Conservation (phyloP, 2,797 vertebrate species). For the Cetoscarus ocellatus region DNA sequence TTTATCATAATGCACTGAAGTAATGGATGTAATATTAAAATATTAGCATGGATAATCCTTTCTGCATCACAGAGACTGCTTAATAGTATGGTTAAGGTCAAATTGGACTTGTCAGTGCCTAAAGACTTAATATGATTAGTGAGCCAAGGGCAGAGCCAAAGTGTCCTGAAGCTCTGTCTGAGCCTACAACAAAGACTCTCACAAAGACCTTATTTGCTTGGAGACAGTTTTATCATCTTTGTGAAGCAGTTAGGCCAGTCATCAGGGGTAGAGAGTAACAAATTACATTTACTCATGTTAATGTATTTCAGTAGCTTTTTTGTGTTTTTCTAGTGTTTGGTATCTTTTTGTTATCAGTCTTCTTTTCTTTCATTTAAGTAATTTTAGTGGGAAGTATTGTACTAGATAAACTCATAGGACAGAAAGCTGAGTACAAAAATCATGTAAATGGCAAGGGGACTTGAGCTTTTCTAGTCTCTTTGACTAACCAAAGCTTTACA, state of each 20-base stretch:
- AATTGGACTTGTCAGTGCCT: slow-evolving; percentile 36
- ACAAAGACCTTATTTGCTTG: slow-evolving; percentile 16
- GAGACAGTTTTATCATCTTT: slow-evolving; percentile 6
- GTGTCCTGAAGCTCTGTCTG: neutral
- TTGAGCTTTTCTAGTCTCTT: no score
- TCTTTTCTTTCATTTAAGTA: no score
- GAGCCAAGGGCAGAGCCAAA: slow-evolving; percentile 23
- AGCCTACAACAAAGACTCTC: slow-evolving; percentile 4
- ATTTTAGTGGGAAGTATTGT: no score
- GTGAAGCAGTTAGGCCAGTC: slow-evolving; percentile 6
- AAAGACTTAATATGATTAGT: slow-evolving; percentile 33
- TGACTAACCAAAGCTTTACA: no score
- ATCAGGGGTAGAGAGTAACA: no score
- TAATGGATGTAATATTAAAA: slow-evolving; percentile 15
- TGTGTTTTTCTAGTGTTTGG: no score
- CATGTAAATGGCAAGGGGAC: no score
- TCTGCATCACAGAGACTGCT: slow-evolving; percentile 19
- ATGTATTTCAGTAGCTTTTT: no score
- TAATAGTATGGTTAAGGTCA: slow-evolving; percentile 32
- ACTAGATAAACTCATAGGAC: no score
- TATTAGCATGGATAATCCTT: slow-evolving; percentile 37
- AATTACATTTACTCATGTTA: no score
- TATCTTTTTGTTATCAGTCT: no score
- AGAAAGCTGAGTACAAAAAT: no score
- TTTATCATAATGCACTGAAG: slow-evolving; percentile 2